Evolutionary conservation across 2,888 invertebrate species (phyloP), one percentile per base, ranked within the genome.

Genomic region (Andrena fulva): DNA sequence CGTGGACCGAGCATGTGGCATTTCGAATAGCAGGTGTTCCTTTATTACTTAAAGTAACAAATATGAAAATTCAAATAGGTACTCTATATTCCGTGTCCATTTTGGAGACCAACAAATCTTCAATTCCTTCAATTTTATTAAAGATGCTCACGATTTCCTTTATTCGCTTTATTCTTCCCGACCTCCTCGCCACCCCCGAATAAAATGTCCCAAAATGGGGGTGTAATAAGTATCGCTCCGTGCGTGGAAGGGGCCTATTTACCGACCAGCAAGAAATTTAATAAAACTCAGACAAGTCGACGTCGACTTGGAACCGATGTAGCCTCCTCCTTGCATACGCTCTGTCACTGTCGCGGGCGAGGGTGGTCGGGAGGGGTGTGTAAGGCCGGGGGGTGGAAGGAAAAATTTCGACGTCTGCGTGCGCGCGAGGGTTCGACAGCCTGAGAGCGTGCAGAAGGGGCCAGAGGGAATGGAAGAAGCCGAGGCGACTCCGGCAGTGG

Each of bases 321-420:
- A 73, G 16, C 16, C 42, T 35, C 67, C 16, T 3, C 48, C 27
- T 20, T 81, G 68, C 50, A 80, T 68, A 69, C 33, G 56, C 59
- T 69, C 16, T 33, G 33, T 68, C 64, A 63, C 48, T 27, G 64
- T 80, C 52, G 54, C 29, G 42, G 68, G 50, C 50, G 50, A n/a
- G 50, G 62, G 24, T 24, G 24, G 16, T 5, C n/a, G n/a, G n/a
- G 62, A 5, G 5, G 12, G n/a, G 12, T 31, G 24, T 27, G n/a
- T n/a, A 24, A 12, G 62, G 42, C n/a, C 2, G 27, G n/a, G 10
- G 33, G 35, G 29, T 10, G 60, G 54, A 52, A 20, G 52, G 33
- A 71, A 33, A 67, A 80, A 81, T 80, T 81, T 80, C 80, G 35
- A 80, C 73, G 64, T 81, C 80, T 81, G 80, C 73, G 59, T 69